Conservation (phyloP, 2,797 vertebrate genomes). For the Champsocephalus gunnari region DNA sequence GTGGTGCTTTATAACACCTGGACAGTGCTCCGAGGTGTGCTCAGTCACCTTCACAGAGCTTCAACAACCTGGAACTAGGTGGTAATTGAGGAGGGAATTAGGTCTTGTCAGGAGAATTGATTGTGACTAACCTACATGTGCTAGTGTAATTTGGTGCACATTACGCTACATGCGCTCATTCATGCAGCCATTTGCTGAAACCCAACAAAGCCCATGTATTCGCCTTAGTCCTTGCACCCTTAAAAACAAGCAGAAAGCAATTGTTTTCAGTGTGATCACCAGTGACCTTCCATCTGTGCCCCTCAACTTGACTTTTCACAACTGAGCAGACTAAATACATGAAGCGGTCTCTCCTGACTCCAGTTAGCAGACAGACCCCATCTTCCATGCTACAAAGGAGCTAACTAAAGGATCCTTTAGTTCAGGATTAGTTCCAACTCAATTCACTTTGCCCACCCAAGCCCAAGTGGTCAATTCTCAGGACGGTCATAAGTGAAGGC, state of each 20-base stretch:
- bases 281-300: slow-evolving; percentile 33
- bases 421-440: slow-evolving; percentile 74
- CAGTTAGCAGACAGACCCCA: slow-evolving; percentile 40
- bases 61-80: slow-evolving; percentile 30
- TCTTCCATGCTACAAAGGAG: slow-evolving; percentile 41
- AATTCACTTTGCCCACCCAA: slow-evolving; percentile 60
- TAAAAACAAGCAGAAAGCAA: slow-evolving; percentile 43
- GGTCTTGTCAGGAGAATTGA: slow-evolving; percentile 45
- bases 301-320: slow-evolving; percentile 66
- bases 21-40: slow-evolving; percentile 37
- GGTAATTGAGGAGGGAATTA: slow-evolving; percentile 58
- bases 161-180: slow-evolving; percentile 55
- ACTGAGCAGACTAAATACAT: slow-evolving; percentile 44
- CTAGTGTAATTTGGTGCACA: slow-evolving; percentile 59
- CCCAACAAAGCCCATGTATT: slow-evolving; percentile 27
- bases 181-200: slow-evolving; percentile 34
- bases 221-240: slow-evolving; percentile 32
- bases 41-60: slow-evolving; percentile 62
- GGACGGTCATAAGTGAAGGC: slow-evolving; percentile 48
- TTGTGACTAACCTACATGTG: slow-evolving; percentile 41
- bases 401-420: slow-evolving; percentile 52
- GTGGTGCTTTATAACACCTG: slow-evolving; percentile 36
- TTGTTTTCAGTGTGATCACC: slow-evolving; percentile 52
- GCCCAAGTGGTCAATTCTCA: slow-evolving; percentile 63
- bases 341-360: slow-evolving; percentile 46